These are phyloP conservation scores for Epsilonema sp. DNA, from an alignment of 2,888 invertebrate species.

Conservation along the genomic window DNA sequence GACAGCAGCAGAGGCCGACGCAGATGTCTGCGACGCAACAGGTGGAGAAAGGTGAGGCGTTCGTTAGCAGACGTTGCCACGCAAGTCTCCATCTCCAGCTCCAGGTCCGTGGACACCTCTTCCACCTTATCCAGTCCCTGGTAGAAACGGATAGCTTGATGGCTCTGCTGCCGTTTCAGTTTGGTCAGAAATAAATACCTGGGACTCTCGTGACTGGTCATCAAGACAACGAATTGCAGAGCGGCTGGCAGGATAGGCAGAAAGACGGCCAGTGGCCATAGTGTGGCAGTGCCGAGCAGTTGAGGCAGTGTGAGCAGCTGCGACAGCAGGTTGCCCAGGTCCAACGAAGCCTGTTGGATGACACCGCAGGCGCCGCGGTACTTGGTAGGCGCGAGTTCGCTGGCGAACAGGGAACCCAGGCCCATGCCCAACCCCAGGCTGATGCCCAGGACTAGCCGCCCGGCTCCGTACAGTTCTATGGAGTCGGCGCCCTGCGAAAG, in stretches of 20 bases:
- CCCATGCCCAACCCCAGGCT: not conserved
- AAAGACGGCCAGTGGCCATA: not conserved
- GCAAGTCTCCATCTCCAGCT: no score
- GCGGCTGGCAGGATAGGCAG: not conserved
- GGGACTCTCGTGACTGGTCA: not conserved
- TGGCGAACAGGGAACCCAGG: not conserved
- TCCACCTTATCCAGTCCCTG: no score
- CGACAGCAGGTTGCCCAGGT: not conserved
- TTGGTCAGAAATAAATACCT: no score
- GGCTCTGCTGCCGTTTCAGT: no score
- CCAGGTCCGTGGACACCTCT: no score
- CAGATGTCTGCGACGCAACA: no score
- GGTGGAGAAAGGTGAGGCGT: no score
- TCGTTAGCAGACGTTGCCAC: no score
- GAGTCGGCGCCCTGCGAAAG: no score
- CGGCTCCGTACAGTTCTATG: not conserved
- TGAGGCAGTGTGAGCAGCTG: not conserved
- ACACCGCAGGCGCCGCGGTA: constrained; percentile 1
- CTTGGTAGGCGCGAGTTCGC: not conserved
- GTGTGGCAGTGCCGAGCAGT: not conserved
- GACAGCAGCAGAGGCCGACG: not conserved
- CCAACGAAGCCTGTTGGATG: not conserved
- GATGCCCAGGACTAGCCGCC: not conserved
- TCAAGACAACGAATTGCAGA: not conserved
- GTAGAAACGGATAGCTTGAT: no score